phyloP scores from a whole-genome alignment of 2,113 vertebrate genomes.

The Lycaon pictus region DNA sequence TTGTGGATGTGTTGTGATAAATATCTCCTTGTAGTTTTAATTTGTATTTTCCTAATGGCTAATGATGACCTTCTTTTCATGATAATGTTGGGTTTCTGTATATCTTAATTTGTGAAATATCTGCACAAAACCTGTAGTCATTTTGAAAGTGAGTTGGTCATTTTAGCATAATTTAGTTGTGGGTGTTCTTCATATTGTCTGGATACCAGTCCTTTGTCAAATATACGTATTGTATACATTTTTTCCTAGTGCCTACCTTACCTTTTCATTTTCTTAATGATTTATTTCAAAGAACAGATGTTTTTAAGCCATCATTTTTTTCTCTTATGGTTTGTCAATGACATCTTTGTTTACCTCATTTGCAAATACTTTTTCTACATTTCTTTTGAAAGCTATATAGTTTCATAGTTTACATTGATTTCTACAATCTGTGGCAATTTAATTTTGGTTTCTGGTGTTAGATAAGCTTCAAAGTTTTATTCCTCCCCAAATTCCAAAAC shows the following conservation, averaged over 20 bases:
- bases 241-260: not conserved
- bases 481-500: not conserved
- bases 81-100: not conserved
- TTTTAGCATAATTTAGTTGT: not conserved
- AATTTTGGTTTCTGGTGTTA: not conserved
- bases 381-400: not conserved
- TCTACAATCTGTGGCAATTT: not conserved
- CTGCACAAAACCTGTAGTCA: not conserved
- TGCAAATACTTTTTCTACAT: not conserved
- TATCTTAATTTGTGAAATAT: not conserved
- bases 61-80: not conserved
- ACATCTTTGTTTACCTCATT: not conserved
- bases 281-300: not conserved
- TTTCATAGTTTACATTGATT: not conserved
- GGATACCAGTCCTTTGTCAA: not conserved
- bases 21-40: not conserved
- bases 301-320: not conserved
- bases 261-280: not conserved
- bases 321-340: not conserved
- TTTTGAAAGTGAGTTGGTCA: not conserved
- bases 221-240: not conserved
- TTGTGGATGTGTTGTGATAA: fast-evolving
- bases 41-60: not conserved
- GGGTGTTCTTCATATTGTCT: not conserved
- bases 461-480: not conserved